Conservation (phyloP, 2,113 vertebrate genomes). For the Ageneiosus marmoratus region DNA sequence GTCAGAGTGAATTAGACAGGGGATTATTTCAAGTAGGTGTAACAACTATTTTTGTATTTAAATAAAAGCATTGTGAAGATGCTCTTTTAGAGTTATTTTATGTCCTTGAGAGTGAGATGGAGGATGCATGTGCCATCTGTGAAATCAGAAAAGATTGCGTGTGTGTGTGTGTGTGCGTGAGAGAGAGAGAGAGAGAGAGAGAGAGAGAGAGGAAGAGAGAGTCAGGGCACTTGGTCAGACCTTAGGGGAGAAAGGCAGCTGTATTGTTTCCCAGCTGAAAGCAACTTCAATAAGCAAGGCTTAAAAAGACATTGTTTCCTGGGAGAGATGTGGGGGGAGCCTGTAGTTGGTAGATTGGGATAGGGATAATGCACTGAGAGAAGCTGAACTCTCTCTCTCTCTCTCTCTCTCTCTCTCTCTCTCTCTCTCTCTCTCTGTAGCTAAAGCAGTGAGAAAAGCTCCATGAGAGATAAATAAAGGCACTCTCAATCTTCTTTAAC, state of each 20-base stretch:
- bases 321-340: constrained; percentile 51
- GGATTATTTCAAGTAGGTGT: neutral
- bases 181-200: constrained; percentile 30
- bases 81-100: too few species aligned
- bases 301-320: constrained; percentile 61
- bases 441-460: constrained; percentile 13
- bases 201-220: constrained; percentile 26
- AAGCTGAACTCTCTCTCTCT: constrained; percentile 35
- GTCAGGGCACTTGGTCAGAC: constrained; percentile 32
- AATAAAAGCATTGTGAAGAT: constrained; percentile 20
- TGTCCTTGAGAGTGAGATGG: neutral
- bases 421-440: neutral
- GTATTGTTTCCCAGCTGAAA: constrained; percentile 58
- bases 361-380: constrained; percentile 48
- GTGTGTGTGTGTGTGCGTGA: too few species aligned
- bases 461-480: constrained; percentile 37
- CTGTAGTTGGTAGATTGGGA: constrained; percentile 37
- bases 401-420: constrained; percentile 42
- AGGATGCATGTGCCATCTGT: constrained; percentile 5
- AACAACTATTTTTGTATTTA: constrained; percentile 1
- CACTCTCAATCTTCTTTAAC: constrained; percentile 25
- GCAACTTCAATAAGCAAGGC: constrained; percentile 54
- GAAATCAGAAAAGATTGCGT: constrained; percentile 38
- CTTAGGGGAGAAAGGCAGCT: constrained; percentile 55
- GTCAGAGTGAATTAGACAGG: neutral